A percentile compares a stretch with the other conserved stretches of the same genome.
Conservation (phyloP, 2,888 invertebrate genomes). For the Parochlus steinenii region DNA sequence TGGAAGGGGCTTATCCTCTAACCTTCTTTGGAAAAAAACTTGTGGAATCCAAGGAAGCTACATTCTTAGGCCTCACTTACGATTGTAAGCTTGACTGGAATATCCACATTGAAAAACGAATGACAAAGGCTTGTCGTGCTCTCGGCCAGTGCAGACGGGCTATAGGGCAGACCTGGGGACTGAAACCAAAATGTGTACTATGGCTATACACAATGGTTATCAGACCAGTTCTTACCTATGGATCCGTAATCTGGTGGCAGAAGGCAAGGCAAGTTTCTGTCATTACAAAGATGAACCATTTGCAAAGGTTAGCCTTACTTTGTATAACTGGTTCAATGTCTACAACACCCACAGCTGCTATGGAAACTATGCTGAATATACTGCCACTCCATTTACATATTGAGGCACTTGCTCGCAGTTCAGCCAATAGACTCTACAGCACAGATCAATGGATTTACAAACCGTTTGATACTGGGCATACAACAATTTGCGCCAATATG, state of each 20-base stretch:
- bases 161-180: background rate
- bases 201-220: slow-evolving; percentile 2
- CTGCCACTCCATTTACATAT: too few relatives aligned
- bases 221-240: background rate
- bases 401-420: too few relatives aligned
- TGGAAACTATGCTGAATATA: too few relatives aligned
- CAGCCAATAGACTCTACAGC: too few relatives aligned
- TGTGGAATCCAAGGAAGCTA: background rate
- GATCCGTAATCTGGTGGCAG: slow-evolving; percentile 1
- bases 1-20: background rate
- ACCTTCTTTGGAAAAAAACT: background rate
- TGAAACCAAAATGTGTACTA: background rate
- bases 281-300: background rate
- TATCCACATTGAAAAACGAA: background rate
- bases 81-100: background rate
- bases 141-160: background rate
- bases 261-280: background rate
- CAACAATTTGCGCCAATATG: too few relatives aligned
- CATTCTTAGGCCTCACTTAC: background rate
- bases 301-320: slow-evolving; percentile 1
- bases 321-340: background rate
- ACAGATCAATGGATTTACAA: too few relatives aligned
- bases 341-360: background rate
- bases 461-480: too few relatives aligned
- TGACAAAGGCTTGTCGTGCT: background rate